Evolutionary conservation across 2,888 invertebrate genomes (phyloP), one percentile per base, ranked within the genome.

Genomic region (Drosophila crucigera): DNA sequence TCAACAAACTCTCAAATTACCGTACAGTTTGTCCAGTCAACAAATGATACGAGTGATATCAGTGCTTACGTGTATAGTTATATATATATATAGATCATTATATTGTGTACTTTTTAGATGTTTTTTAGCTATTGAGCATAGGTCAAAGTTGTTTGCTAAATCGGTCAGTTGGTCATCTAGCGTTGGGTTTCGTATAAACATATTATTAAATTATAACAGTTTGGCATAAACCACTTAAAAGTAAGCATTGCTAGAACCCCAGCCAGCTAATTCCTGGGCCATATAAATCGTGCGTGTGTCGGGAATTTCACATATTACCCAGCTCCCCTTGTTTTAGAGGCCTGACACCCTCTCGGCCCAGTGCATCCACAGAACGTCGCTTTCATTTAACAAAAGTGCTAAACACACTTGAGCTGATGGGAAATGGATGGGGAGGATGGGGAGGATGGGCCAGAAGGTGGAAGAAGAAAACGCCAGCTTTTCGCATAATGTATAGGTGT

Each of bases 1-100:
- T 85, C 84, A 85, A 89, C 82, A 89, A 85, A 85, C 90, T 89
- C 83, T 89, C 88, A 62, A 67, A 84, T 82, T 84, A 65, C 83
- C 53, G 54, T 62, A 58, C 55, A 68, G 50, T 61, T 52, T 43
- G 66, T 55, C 43, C 56, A 71, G 50, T 81, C 78, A 78, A 73
- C 84, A 64, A 16, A 65, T 33, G 39, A 50, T 47, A 33, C n/a
- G 22, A 35, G 33, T 4, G 7, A 25, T 49, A 35, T 11, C 14
- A 47, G 1, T 30, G 61, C 25, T 28, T 41, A 22, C 22, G 30
- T 28, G 16, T 52, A 39, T 31, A 61, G 19, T 19, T 7, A 16
- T 25, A 30, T 25, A 37, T 4, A 30, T 35, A 54, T n/a, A 37
- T 41, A 47, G 31, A 30, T 4, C 31, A 47, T 58, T 31, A 37